Base-by-base conservation (phyloP, 1,140 invertebrate genomes). In the Drosophila lini region DNA sequence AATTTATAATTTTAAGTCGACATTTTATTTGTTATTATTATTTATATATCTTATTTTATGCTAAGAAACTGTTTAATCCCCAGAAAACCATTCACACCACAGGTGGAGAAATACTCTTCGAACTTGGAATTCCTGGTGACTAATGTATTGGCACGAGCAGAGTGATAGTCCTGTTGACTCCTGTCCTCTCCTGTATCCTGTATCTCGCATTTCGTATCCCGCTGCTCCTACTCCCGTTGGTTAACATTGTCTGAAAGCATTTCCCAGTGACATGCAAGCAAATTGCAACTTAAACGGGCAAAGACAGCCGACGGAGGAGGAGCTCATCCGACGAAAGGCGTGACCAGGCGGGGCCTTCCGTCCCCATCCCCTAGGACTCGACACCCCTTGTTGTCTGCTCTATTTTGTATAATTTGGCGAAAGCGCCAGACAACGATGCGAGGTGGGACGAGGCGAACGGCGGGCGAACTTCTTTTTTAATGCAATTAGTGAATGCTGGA, bases 251-350 rank as follows among this genome's bases (percentile, higher is more conserved):
- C 82, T 85, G 83, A 85, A 85, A 85, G 82, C 82, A 85, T 88
- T 85, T 88, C 63, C 62, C 69, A 88, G 79, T 85, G 82, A 85
- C 82, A 88, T 79, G 82, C 83, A 85, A 85, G 83, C 83, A 85
- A 85, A 85, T 88, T 85, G 83, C 83, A 88, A 70, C 79, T 82
- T 88, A 78, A 88, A 68, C 77, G 83, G 70, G 75, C 58, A 82
- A 76, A 82, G 70, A 74, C 77, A 80, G 58, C n/a, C 61, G 59
- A 61, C 45, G 47, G 45, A 62, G 34, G 31, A 44, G 38, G 16
- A 47, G 45, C 58, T 57, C 32, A 57, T 19, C 25, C 48, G 19
- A 16, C 16, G 22, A 34, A 40, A 25, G 53, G 57, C 38, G 81
- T 79, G 71, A 65, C 55, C 74, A 59, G 65, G 77, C 60, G 57